Percentiles rank a stretch among this genome's conserved stretches.
Evolutionary conservation across 1,140 invertebrate genomes (phyloP).

Genomic region (Sarcophaga peregrina): DNA sequence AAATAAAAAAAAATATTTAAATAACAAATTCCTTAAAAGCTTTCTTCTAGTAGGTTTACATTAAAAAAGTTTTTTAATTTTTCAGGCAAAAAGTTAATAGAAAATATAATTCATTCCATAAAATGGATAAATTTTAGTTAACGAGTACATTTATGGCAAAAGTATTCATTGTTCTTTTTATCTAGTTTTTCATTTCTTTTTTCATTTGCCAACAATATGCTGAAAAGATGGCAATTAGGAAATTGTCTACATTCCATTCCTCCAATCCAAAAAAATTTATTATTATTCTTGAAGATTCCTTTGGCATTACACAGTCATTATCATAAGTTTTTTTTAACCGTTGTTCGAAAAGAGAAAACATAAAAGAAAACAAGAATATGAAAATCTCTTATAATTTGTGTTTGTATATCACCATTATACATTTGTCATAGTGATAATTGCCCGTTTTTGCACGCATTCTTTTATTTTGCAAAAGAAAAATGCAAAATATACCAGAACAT

Average conservation of each 20-base stretch:
- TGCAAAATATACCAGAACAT: too few relatives aligned
- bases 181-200: background rate
- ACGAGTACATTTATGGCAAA: too few relatives aligned
- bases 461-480: too few relatives aligned
- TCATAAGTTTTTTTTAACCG: background rate
- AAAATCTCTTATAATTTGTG: slow-evolving; percentile 28
- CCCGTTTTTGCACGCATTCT: background rate
- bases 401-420: slow-evolving; percentile 31
- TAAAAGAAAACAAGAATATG: background rate
- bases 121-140: too few relatives aligned
- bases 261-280: too few relatives aligned
- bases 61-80: too few relatives aligned
- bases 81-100: too few relatives aligned
- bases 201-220: background rate
- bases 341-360: background rate
- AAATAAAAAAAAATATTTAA: too few relatives aligned
- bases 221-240: background rate
- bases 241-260: slow-evolving; percentile 4
- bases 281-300: background rate
- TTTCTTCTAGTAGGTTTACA: too few relatives aligned
- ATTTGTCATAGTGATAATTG: slow-evolving; percentile 36
- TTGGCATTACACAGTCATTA: background rate
- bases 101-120: too few relatives aligned
- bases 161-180: too few relatives aligned
- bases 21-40: too few relatives aligned